Conservation (phyloP, 37 sponge, comb jelly and placozoan species). For the Dysidea cf. avara region DNA sequence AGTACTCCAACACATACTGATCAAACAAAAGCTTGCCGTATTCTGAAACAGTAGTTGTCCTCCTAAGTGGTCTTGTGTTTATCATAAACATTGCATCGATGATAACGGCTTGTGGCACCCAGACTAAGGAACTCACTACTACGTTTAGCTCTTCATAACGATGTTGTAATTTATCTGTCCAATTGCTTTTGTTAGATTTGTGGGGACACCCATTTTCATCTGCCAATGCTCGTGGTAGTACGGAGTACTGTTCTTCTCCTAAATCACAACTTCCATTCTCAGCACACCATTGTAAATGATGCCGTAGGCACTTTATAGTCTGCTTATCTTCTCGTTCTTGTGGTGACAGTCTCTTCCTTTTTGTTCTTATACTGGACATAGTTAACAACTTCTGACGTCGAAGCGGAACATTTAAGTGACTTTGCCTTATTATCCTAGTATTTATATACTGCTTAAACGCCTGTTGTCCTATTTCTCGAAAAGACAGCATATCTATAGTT, state of each 20-base stretch:
- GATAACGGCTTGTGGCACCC: slow-evolving; percentile 27
- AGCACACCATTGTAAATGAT: slow-evolving; percentile 19
- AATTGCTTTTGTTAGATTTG: neutral
- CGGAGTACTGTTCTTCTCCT: too few relatives aligned
- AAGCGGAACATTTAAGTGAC: slow-evolving; percentile 7
- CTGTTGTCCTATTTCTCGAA: slow-evolving; percentile 1
- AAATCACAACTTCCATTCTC: slow-evolving; percentile 19
- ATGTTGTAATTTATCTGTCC: slow-evolving; percentile 4
- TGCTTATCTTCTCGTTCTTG: slow-evolving; percentile 3
- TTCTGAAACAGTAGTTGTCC: neutral
- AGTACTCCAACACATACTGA: too few relatives aligned
- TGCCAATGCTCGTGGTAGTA: slow-evolving; percentile 12
- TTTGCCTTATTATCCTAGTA: neutral
- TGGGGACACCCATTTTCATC: slow-evolving; percentile 18
- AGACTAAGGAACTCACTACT: neutral
- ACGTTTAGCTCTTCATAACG: neutral
- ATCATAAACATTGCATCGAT: slow-evolving; percentile 30
- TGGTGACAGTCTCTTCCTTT: neutral
- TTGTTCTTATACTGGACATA: slow-evolving; percentile 1
- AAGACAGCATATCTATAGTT: neutral
- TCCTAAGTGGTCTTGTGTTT: slow-evolving; percentile 4
- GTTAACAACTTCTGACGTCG: too few relatives aligned
- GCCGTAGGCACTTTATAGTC: slow-evolving; percentile 22
- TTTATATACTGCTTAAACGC: neutral
- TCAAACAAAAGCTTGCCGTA: slow-evolving; percentile 3